Evolutionary conservation across 2,888 invertebrate species (phyloP).

Genomic region (Nycteola revayana): DNA sequence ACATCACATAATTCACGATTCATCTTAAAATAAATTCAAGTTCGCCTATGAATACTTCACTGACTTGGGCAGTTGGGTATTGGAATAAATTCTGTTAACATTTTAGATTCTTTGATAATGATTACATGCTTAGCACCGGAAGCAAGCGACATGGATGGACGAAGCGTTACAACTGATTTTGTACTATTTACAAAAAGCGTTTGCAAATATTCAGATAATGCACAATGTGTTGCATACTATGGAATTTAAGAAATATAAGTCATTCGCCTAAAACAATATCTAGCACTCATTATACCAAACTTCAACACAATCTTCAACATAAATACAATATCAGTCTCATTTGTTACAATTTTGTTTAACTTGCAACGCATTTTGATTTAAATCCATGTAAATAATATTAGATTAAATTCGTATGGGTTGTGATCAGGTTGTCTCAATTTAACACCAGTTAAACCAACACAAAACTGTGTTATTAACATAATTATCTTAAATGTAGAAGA

Average conservation of each 20-base stretch:
- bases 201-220: conserved; percentile 7
- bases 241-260: conserved; percentile 17
- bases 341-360: conserved; percentile 45
- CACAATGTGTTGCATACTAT: conserved; percentile 5
- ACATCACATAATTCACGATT: conserved; percentile 59
- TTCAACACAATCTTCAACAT: conserved; percentile 42
- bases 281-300: conserved; percentile 37
- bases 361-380: conserved; percentile 34
- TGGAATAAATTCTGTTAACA: conserved; percentile 27
- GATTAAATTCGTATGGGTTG: conserved; percentile 13
- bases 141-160: conserved; percentile 62
- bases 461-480: too few relatives aligned
- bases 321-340: conserved; percentile 73
- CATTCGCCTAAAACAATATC: conserved; percentile 22
- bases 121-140: conserved; percentile 51
- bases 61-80: conserved; percentile 38
- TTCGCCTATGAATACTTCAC: conserved; percentile 27
- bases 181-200: conserved; percentile 44
- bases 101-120: conserved; percentile 20
- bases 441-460: conserved; percentile 41
- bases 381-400: conserved; percentile 13
- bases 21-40: conserved; percentile 32
- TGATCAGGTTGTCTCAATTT: conserved; percentile 37
- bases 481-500: conserved; percentile 19
- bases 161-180: conserved; percentile 44